These are phyloP conservation scores for Chrysopa pallens DNA, from an alignment of 1,140 invertebrate genomes.

Conservation along the genomic window DNA sequence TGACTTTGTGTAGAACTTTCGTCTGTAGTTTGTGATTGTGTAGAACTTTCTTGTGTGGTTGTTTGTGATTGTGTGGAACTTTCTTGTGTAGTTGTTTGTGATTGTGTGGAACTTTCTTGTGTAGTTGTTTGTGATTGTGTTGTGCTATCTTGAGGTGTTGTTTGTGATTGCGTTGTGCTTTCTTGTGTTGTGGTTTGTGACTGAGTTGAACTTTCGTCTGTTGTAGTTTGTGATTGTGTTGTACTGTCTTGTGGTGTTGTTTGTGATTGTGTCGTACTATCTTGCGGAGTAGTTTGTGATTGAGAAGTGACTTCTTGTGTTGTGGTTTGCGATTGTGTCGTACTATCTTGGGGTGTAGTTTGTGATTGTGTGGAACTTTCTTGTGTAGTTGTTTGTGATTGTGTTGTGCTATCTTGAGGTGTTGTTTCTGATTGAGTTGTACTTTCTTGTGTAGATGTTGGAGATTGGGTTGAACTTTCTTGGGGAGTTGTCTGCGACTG, in stretches of 20 bases:
- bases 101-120: background rate
- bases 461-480: conserved; percentile 6
- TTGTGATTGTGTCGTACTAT: conserved; percentile 9
- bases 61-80: background rate
- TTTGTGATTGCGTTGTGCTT: conserved; percentile 10
- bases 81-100: conserved; percentile 1
- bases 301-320: conserved; percentile 13
- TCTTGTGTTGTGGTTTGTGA: conserved; percentile 2
- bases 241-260: conserved; percentile 8
- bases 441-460: conserved; percentile 7
- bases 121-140: conserved; percentile 8
- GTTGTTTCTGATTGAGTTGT: conserved; percentile 12
- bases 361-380: conserved; percentile 3
- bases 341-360: conserved; percentile 10
- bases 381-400: conserved; percentile 5
- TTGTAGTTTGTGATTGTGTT: conserved; percentile 9
- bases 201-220: conserved; percentile 9
- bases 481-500: conserved; percentile 10
- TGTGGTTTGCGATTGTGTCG: conserved; percentile 8
- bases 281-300: conserved; percentile 13
- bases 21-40: conserved; percentile 6
- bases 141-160: conserved; percentile 7
- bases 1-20: conserved; percentile 10
- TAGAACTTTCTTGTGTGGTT: background rate
- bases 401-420: conserved; percentile 7